Percentiles rank a stretch among this genome's conserved stretches.
These are phyloP conservation scores for Cnemophilus loriae DNA, from an alignment of 2,113 vertebrate genomes.

Conservation along the genomic window DNA sequence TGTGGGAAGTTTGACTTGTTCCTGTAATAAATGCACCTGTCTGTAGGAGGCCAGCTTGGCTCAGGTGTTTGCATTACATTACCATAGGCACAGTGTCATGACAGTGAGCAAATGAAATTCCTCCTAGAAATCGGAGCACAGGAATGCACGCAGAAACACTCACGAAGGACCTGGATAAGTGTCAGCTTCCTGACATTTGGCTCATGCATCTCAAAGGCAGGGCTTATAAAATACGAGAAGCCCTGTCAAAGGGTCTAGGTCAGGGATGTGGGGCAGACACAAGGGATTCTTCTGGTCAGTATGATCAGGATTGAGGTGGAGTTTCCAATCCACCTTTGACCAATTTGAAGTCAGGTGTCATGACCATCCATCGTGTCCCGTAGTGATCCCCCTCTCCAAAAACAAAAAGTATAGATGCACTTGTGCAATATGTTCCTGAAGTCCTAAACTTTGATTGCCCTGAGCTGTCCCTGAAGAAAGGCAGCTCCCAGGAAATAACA, in stretches of 20 bases:
- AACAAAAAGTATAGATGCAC: background rate
- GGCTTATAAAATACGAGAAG: background rate
- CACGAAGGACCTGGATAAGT: background rate
- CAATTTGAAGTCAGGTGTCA: background rate
- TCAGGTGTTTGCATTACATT: background rate
- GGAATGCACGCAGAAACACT: background rate
- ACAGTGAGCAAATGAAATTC: background rate
- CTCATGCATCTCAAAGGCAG: background rate
- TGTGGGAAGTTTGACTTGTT: background rate
- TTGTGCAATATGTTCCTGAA: background rate
- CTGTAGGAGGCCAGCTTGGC: background rate
- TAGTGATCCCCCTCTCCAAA: background rate
- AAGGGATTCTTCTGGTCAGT: background rate
- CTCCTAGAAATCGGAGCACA: background rate
- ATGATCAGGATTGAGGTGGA: background rate
- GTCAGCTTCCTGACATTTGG: background rate
- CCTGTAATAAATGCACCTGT: background rate
- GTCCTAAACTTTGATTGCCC: background rate
- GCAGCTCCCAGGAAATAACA: background rate
- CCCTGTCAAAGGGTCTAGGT: background rate
- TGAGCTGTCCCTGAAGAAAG: background rate
- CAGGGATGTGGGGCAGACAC: background rate
- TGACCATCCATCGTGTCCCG: fast-evolving
- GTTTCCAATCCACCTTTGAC: background rate
- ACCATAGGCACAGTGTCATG: background rate